These are phyloP conservation scores for Helobdella robusta DNA, from an alignment of 2,888 invertebrate genomes.

Conservation along the genomic window DNA sequence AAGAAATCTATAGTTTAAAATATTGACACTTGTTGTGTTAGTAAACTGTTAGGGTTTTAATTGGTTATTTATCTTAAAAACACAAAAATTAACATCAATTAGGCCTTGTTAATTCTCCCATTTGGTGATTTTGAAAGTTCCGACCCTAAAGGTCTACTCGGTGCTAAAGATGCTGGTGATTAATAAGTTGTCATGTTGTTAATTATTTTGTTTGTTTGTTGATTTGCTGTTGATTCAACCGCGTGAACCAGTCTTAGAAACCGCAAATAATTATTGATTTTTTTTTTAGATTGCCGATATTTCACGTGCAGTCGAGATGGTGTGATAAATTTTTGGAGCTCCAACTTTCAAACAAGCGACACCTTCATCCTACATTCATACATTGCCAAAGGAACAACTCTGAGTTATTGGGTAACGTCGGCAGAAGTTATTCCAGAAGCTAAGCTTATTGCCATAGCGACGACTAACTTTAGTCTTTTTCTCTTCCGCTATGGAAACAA, in stretches of 20 bases:
- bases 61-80: no score
- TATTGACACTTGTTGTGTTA: no score
- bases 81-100: no score
- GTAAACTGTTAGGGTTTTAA: no score
- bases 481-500: slow-evolving; percentile 60
- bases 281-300: slow-evolving; percentile 57
- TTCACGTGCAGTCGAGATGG: slow-evolving; percentile 69
- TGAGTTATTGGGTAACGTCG: slow-evolving; percentile 61
- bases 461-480: slow-evolving; percentile 61
- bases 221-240: no score
- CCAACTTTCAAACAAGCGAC: slow-evolving; percentile 57
- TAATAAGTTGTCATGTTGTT: no score
- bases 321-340: slow-evolving; percentile 66
- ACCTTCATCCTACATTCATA: slow-evolving; percentile 59
- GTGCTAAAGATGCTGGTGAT: slow-evolving; percentile 15
- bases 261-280: no score
- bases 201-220: no score
- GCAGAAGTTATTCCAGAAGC: slow-evolving; percentile 67
- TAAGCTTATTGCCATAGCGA: slow-evolving; percentile 65
- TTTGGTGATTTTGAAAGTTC: neutral
- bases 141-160: neutral
- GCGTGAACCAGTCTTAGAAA: no score
- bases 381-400: slow-evolving; percentile 63
- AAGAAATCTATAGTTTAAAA: no score
- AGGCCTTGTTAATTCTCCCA: slow-evolving; percentile 10